Evolutionary conservation across 1,140 invertebrate genomes (phyloP).

Genomic region (Helicoverpa armigera): DNA sequence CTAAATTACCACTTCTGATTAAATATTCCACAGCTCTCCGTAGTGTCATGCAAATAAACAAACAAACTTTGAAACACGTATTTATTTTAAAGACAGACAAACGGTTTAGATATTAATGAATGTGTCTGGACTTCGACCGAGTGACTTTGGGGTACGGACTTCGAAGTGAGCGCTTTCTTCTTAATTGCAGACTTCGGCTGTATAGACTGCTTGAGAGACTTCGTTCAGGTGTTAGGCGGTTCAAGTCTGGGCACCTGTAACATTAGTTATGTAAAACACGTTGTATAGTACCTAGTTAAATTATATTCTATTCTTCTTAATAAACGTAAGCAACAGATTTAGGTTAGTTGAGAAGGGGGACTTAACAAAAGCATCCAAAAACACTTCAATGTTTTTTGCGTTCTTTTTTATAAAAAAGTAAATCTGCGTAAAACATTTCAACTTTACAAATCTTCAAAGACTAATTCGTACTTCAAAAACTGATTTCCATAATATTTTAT

Average conservation of each 20-base stretch:
- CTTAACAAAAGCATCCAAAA: neutral
- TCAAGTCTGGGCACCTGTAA: constrained; percentile 64
- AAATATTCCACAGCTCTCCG: neutral
- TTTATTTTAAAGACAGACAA: constrained; percentile 31
- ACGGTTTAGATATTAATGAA: constrained; percentile 31
- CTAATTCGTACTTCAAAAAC: neutral
- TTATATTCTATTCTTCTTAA: too few relatives aligned
- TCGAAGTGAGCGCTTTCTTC: neutral
- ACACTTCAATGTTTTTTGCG: too few relatives aligned
- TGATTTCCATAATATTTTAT: constrained; percentile 42
- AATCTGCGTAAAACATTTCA: neutral
- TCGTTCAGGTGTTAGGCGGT: constrained; percentile 53
- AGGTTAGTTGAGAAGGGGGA: neutral
- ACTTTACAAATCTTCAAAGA: neutral
- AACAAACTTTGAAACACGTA: constrained; percentile 13
- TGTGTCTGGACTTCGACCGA: constrained; percentile 10
- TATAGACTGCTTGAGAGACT: constrained; percentile 17
- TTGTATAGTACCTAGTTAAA: too few relatives aligned
- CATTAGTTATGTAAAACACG: neutral
- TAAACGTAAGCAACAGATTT: too few relatives aligned
- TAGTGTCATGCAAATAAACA: constrained; percentile 4
- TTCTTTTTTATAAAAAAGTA: too few relatives aligned
- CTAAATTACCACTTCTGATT: neutral
- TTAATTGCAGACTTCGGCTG: neutral
- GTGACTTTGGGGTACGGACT: neutral